Conservation (phyloP, 2,113 vertebrate species). For the Lamprotornis superbus region DNA sequence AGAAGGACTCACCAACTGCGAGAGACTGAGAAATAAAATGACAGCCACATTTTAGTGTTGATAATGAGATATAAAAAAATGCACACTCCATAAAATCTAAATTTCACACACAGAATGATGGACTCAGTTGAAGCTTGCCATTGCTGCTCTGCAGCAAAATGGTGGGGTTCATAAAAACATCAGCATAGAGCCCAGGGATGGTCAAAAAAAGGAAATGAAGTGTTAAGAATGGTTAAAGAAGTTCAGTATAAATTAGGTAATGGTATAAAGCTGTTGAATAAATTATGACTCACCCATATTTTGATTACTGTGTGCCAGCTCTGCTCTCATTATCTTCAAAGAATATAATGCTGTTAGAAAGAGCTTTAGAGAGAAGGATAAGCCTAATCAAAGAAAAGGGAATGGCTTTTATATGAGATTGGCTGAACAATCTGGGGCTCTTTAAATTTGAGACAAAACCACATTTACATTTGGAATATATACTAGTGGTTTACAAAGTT, state of each 20-base stretch:
- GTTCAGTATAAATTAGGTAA: background rate
- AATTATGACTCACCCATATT: background rate
- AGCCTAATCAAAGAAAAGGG: background rate
- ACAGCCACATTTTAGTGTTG: background rate
- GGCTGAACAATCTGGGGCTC: background rate
- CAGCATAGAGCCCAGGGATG: background rate
- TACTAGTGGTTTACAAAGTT: background rate
- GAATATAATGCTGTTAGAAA: background rate
- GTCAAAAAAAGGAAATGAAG: background rate
- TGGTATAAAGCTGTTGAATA: background rate
- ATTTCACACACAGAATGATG: background rate
- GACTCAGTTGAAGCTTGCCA: background rate
- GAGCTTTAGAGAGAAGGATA: background rate
- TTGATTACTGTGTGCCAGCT: background rate
- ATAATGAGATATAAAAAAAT: background rate
- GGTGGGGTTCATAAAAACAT: accelerated
- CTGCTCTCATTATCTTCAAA: background rate
- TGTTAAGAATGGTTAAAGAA: background rate
- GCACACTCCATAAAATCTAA: background rate
- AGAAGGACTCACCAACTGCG: background rate
- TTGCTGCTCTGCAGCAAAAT: background rate
- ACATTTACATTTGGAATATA: background rate
- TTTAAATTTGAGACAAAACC: background rate
- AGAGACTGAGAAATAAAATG: background rate
- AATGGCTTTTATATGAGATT: background rate